These are phyloP conservation scores for Rambutsinella grinnellia DNA, from an alignment of 2,888 invertebrate genomes.

Conservation along the genomic window DNA sequence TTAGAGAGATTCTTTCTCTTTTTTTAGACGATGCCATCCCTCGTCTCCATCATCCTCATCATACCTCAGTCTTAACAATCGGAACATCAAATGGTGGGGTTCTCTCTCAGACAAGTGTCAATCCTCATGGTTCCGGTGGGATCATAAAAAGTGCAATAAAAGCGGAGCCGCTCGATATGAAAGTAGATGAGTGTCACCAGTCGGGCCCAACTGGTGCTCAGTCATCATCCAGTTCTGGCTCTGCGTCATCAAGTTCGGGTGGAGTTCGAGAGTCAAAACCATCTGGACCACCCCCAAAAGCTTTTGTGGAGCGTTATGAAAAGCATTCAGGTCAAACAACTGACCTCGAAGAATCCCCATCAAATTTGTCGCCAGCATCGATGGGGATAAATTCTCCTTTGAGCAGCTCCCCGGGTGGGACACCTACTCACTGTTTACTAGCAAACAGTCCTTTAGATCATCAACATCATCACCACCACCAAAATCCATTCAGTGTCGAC, in stretches of 20 bases:
- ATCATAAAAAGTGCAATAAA: slow-evolving; percentile 64
- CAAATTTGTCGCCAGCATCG: slow-evolving; percentile 61
- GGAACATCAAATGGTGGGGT: slow-evolving; percentile 28
- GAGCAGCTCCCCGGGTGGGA: slow-evolving; percentile 50
- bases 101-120: too few relatives aligned
- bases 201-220: slow-evolving; percentile 55
- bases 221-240: slow-evolving; percentile 30
- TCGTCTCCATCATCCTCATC: slow-evolving; percentile 46
- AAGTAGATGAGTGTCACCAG: slow-evolving; percentile 63
- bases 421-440: slow-evolving; percentile 58
- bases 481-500: slow-evolving; percentile 75
- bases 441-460: slow-evolving; percentile 46
- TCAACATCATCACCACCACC: slow-evolving; percentile 67
- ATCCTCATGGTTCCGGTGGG: slow-evolving; percentile 32
- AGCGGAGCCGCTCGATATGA: slow-evolving; percentile 66
- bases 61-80: slow-evolving; percentile 49
- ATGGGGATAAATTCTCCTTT: slow-evolving; percentile 60
- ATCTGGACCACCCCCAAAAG: slow-evolving; percentile 50
- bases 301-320: slow-evolving; percentile 52
- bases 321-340: slow-evolving; percentile 29
- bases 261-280: slow-evolving; percentile 23
- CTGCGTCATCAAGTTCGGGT: slow-evolving; percentile 25
- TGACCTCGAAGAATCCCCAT: slow-evolving; percentile 46
- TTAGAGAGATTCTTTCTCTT: too few relatives aligned
- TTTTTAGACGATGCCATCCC: too few relatives aligned